Evolutionary conservation across 2,113 vertebrate genomes (phyloP).

Genomic region (Macquaria ambigua): DNA sequence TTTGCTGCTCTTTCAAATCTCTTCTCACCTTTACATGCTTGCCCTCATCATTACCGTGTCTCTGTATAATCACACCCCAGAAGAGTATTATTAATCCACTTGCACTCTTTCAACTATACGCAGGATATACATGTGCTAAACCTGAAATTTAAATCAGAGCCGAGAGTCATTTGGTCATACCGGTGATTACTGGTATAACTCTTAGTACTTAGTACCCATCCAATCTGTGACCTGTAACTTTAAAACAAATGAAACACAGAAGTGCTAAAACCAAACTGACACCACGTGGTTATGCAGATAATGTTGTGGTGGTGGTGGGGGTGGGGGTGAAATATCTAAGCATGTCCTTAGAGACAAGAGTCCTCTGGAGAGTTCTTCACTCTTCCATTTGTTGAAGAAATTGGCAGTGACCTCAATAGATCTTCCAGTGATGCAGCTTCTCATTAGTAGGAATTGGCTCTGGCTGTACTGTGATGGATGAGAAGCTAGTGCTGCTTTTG

Average conservation of each 20-base stretch:
- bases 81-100: slow-evolving; percentile 4
- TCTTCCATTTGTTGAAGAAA: slow-evolving; percentile 34
- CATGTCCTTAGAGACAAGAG: slow-evolving; percentile 5
- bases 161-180: neutral
- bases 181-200: neutral
- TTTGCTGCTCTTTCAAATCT: neutral
- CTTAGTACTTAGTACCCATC: neutral
- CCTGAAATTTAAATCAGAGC: neutral
- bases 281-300: neutral
- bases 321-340: slow-evolving; percentile 29
- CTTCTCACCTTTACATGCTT: neutral
- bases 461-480: slow-evolving; percentile 41
- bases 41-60: neutral
- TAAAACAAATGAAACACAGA: neutral
- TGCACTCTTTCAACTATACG: neutral
- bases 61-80: neutral
- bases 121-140: neutral
- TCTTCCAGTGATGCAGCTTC: slow-evolving; percentile 46
- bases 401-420: slow-evolving; percentile 59
- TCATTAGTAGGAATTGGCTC: slow-evolving; percentile 56
- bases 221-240: neutral
- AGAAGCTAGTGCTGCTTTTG: slow-evolving; percentile 9
- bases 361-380: slow-evolving; percentile 12
- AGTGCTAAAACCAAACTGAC: neutral
- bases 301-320: neutral